Conservation (phyloP, 2,113 vertebrate species). For the Romanogobio albipinnatus region DNA sequence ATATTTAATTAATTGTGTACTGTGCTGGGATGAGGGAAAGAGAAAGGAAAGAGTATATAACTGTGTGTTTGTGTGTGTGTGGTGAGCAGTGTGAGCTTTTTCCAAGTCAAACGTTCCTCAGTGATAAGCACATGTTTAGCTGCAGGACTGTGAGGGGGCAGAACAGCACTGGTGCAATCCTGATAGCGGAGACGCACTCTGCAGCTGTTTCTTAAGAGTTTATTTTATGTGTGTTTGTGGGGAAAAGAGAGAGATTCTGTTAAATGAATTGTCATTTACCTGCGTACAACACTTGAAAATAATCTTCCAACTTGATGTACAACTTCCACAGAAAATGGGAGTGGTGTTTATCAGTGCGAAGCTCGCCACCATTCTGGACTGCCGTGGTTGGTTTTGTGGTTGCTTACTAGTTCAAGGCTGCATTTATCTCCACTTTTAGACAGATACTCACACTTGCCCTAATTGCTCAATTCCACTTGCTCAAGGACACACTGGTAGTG, state of each 20-base stretch:
- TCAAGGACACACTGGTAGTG: no score
- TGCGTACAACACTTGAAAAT: neutral
- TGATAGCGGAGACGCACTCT: conserved; percentile 33
- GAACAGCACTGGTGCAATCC: conserved; percentile 17
- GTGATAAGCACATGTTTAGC: conserved; percentile 67
- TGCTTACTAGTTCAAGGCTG: neutral
- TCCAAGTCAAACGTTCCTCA: conserved; percentile 56
- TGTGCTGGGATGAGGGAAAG: neutral
- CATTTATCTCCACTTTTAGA: no score
- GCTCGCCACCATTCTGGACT: neutral
- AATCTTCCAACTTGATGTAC: neutral
- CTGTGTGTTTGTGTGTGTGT: conserved; percentile 26
- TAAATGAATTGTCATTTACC: neutral
- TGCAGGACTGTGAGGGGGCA: conserved; percentile 49
- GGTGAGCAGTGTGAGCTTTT: conserved; percentile 45
- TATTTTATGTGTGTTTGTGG: conserved; percentile 13
- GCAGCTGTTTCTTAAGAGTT: conserved; percentile 22
- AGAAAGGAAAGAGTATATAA: conserved; percentile 2
- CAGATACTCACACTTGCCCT: no score
- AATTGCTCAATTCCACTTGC: no score
- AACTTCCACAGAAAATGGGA: neutral
- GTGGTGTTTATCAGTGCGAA: neutral
- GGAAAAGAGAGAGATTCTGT: neutral
- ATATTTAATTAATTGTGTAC: conserved; percentile 23
- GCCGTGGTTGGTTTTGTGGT: neutral